Conservation (phyloP, 2,113 vertebrate genomes). For the Elanoides forficatus region DNA sequence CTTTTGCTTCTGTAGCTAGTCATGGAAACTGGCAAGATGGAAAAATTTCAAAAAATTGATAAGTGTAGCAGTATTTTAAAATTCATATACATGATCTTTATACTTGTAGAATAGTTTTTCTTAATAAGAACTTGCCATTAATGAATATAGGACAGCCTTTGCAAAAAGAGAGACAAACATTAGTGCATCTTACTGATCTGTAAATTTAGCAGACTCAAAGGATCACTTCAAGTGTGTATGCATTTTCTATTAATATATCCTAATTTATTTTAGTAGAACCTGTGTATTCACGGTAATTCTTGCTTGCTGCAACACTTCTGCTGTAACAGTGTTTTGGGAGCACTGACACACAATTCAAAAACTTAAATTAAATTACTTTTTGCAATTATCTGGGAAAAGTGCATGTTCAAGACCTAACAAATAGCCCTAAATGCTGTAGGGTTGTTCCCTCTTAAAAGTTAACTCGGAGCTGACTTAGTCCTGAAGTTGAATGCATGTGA, state of each 20-base stretch:
- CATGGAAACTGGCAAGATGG: slow-evolving; percentile 52
- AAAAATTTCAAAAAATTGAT: neutral
- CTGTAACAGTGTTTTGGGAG: neutral
- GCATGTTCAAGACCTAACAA: neutral
- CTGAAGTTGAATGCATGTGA: neutral
- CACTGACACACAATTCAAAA: neutral
- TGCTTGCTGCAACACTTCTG: neutral
- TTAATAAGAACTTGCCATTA: neutral
- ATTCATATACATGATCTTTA: neutral
- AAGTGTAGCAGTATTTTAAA: slow-evolving; percentile 3
- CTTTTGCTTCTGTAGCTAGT: slow-evolving; percentile 55
- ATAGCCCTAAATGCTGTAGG: neutral
- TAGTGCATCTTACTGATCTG: neutral
- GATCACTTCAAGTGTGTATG: neutral
- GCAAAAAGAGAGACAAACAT: neutral
- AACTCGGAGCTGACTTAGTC: neutral
- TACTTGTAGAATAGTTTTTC: neutral
- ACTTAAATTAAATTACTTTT: neutral
- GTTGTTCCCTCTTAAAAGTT: neutral
- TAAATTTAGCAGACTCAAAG: neutral
- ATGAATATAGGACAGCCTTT: neutral
- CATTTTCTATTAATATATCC: neutral
- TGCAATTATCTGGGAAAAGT: neutral
- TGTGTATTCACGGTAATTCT: neutral
- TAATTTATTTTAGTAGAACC: neutral